Conservation (phyloP, 1,140 invertebrate species). For the Cydia pomonella region DNA sequence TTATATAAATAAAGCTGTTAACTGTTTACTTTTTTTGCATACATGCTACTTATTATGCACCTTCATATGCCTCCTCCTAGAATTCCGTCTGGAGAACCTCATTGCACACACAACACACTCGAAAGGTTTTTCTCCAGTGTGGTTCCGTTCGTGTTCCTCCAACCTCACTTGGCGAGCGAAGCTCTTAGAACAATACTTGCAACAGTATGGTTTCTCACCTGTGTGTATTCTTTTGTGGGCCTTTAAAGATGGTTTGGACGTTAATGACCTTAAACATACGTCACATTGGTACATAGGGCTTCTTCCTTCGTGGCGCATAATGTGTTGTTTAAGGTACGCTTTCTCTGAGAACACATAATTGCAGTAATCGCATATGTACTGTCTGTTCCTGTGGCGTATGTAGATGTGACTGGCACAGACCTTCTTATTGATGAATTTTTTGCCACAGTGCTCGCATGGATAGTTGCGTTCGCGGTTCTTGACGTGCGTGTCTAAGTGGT, state of each 20-base stretch:
- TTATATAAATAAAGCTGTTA: background rate
- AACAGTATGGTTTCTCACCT: constrained; percentile 77
- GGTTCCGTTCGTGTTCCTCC: constrained; percentile 79
- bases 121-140: constrained; percentile 85
- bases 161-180: constrained; percentile 42
- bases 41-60: constrained; percentile 50
- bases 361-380: background rate
- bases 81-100: constrained; percentile 75
- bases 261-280: background rate
- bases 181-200: constrained; percentile 80
- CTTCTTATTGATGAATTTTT: constrained; percentile 77
- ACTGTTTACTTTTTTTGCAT: background rate
- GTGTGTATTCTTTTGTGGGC: constrained; percentile 69
- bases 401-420: constrained; percentile 74
- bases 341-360: background rate
- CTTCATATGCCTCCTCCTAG: constrained; percentile 59
- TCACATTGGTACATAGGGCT: background rate
- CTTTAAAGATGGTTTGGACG: background rate
- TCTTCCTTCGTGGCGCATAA: background rate
- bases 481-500: constrained; percentile 44
- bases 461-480: constrained; percentile 41
- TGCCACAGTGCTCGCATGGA: constrained; percentile 45
- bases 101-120: constrained; percentile 79
- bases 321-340: background rate
- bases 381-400: constrained; percentile 50